Percentiles rank a stretch among this genome's conserved stretches.
These are phyloP conservation scores for Drosophila siamana DNA, from an alignment of 2,888 invertebrate species.

Conservation along the genomic window DNA sequence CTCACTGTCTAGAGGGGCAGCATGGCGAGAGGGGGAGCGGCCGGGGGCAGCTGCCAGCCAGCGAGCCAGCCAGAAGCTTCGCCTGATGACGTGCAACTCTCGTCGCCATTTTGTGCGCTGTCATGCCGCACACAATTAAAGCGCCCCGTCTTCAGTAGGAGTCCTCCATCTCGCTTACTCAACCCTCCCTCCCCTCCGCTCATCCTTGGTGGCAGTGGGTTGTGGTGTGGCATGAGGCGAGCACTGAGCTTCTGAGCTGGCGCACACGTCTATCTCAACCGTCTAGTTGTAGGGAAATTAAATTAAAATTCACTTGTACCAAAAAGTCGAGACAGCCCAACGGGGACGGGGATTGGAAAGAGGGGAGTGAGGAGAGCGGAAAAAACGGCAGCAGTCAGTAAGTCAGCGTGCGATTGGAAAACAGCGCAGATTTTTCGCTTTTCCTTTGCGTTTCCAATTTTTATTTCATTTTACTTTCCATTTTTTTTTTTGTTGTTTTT, in stretches of 20 bases:
- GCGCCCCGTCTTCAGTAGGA: slow-evolving; percentile 55
- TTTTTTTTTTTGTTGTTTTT: slow-evolving; percentile 10
- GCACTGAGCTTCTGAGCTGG: slow-evolving; percentile 63
- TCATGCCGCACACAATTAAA: slow-evolving; percentile 82
- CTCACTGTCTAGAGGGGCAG: slow-evolving; percentile 7
- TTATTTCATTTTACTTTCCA: slow-evolving; percentile 3
- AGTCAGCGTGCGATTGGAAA: slow-evolving; percentile 75
- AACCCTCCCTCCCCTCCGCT: background rate
- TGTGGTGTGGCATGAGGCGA: slow-evolving; percentile 1
- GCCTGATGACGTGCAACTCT: slow-evolving; percentile 79
- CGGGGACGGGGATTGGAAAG: slow-evolving; percentile 1
- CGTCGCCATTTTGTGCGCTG: slow-evolving; percentile 79
- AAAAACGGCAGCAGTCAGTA: slow-evolving; percentile 54
- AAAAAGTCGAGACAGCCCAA: slow-evolving; percentile 61
- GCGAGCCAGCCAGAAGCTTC: slow-evolving; percentile 22
- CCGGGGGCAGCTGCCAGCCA: background rate
- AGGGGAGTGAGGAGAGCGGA: background rate
- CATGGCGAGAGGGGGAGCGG: background rate
- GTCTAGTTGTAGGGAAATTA: slow-evolving; percentile 78
- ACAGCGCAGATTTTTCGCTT: slow-evolving; percentile 67
- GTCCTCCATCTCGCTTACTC: background rate
- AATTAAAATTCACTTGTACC: slow-evolving; percentile 80
- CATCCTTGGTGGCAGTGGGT: background rate
- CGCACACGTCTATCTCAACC: slow-evolving; percentile 74
- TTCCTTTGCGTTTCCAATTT: slow-evolving; percentile 27